phyloP scores from a whole-genome alignment of 2,888 invertebrate species.

The Drosophila koepferae region DNA sequence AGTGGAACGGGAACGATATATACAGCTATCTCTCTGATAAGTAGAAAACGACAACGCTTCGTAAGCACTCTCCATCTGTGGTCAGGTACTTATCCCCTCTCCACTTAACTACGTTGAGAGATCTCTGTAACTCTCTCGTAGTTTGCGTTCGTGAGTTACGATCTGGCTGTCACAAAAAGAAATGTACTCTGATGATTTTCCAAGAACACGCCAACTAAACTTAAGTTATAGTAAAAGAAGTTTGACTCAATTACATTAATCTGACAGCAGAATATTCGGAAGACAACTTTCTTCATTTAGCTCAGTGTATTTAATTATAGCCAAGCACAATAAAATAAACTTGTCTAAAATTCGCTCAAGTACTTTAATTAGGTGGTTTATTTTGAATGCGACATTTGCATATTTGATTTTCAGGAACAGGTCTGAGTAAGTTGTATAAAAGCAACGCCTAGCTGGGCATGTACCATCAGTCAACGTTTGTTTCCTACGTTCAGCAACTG shows the following conservation, averaged over 20 bases:
- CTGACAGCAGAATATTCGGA: background rate
- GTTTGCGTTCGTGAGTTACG: too few species aligned
- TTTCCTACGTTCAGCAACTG: slow-evolving; percentile 19
- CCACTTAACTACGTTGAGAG: fast-evolving
- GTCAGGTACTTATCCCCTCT: too few species aligned
- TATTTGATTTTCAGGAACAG: slow-evolving; percentile 6
- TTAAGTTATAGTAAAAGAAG: too few species aligned
- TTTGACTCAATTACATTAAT: too few species aligned
- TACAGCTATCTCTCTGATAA: too few species aligned
- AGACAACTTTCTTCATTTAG: background rate
- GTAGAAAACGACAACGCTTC: too few species aligned
- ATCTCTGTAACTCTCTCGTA: too few species aligned
- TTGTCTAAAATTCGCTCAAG: background rate
- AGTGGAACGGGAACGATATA: too few species aligned
- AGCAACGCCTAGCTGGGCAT: slow-evolving; percentile 1
- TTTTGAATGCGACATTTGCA: slow-evolving; percentile 3
- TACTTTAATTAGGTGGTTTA: background rate
- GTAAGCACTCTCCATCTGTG: too few species aligned
- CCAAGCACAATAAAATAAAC: background rate
- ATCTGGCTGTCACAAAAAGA: too few species aligned
- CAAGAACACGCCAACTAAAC: too few species aligned
- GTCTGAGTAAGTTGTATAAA: slow-evolving; percentile 34
- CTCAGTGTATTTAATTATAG: background rate
- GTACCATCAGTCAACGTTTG: slow-evolving; percentile 40
- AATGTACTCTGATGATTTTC: too few species aligned